These are phyloP conservation scores for Cololabis saira DNA, from an alignment of 2,113 vertebrate genomes.

Conservation along the genomic window DNA sequence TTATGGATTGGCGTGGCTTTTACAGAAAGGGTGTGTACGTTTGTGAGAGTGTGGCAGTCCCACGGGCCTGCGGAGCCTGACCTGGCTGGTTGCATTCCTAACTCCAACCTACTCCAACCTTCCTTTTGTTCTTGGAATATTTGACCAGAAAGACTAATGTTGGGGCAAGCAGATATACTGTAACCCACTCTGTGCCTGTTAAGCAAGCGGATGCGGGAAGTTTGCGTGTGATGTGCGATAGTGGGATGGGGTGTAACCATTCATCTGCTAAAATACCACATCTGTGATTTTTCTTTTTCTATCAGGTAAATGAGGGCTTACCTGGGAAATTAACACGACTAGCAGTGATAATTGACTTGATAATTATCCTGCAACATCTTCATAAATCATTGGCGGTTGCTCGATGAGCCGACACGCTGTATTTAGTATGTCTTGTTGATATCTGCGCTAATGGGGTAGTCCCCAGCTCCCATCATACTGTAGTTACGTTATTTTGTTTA, in stretches of 20 bases:
- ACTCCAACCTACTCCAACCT: slow-evolving; percentile 57
- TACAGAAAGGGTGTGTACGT: slow-evolving; percentile 35
- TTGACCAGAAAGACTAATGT: slow-evolving; percentile 45
- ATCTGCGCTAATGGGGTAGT: slow-evolving; percentile 40
- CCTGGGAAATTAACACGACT: slow-evolving; percentile 68
- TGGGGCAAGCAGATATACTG: slow-evolving; percentile 4
- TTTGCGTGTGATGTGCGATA: not conserved
- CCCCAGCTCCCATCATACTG: slow-evolving; percentile 27
- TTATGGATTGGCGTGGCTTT: slow-evolving; percentile 30
- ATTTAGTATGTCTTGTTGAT: slow-evolving; percentile 19
- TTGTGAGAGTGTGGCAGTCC: slow-evolving; percentile 15
- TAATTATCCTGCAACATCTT: slow-evolving; percentile 70
- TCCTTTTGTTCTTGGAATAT: slow-evolving; percentile 59
- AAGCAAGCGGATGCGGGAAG: slow-evolving; percentile 40
- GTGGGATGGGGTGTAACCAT: slow-evolving; percentile 55
- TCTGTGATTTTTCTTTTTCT: slow-evolving; percentile 33
- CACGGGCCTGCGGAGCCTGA: slow-evolving; percentile 37
- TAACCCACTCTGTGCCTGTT: slow-evolving; percentile 2
- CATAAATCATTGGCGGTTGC: slow-evolving; percentile 59
- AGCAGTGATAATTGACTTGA: slow-evolving; percentile 66
- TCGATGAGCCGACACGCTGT: slow-evolving; percentile 40
- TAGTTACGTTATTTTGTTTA: slow-evolving; percentile 59
- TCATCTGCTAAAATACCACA: slow-evolving; percentile 60
- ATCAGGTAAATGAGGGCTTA: slow-evolving; percentile 66
- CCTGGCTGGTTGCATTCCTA: slow-evolving; percentile 71